Evolutionary conservation across 2,113 vertebrate species (phyloP).

Genomic region (Limanda limanda): DNA sequence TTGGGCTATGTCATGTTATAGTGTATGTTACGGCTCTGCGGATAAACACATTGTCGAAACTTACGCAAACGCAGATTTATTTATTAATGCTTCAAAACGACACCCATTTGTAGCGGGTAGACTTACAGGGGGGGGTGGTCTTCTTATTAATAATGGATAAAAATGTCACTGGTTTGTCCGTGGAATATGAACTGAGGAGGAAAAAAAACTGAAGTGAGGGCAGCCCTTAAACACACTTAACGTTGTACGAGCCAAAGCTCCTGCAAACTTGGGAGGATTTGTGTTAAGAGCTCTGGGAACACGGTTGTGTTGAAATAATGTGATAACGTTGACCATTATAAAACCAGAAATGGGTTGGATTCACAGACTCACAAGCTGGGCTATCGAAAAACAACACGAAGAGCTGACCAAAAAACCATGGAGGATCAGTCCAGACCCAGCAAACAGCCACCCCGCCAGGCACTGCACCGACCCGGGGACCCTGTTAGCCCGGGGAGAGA

Average conservation of each 20-base stretch:
- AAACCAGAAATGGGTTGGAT: constrained; percentile 12
- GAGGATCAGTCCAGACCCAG: constrained; percentile 46
- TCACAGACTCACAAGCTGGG: constrained; percentile 11
- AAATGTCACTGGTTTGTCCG: constrained; percentile 8
- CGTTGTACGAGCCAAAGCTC: constrained; percentile 40
- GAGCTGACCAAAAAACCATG: constrained; percentile 57
- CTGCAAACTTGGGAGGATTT: constrained; percentile 45
- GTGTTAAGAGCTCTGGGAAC: background rate
- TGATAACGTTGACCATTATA: background rate
- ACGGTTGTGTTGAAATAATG: background rate
- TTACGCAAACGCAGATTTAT: constrained; percentile 15
- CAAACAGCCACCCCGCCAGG: constrained; percentile 32
- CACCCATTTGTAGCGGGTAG: background rate
- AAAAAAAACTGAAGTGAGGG: background rate
- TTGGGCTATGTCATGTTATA: background rate
- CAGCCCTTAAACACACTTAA: background rate
- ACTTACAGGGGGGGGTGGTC: background rate
- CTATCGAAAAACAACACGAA: constrained; percentile 72
- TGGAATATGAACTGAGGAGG: background rate
- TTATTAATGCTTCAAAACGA: constrained; percentile 8
- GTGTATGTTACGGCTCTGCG: background rate
- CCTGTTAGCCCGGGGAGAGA: constrained; percentile 5
- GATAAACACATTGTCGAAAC: constrained; percentile 23
- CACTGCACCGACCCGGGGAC: constrained; percentile 1
- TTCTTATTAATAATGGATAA: background rate